phyloP scores from a whole-genome alignment of 2,113 vertebrate species.

The Rhabdornis inornatus region DNA sequence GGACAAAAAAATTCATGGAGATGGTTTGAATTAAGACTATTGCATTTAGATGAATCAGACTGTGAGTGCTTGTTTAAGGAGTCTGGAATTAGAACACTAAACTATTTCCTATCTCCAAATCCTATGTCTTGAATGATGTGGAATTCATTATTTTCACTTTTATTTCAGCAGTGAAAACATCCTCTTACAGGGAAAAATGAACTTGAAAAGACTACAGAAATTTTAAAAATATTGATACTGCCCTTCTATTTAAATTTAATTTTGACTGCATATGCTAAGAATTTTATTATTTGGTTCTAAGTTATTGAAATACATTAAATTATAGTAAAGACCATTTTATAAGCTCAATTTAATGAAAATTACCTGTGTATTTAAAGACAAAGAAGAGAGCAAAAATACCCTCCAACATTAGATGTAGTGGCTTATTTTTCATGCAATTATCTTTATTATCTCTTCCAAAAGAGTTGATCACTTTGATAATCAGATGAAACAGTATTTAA shows the following conservation, averaged over 20 bases:
- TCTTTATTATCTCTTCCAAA: neutral
- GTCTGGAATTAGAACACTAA: neutral
- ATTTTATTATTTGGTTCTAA: neutral
- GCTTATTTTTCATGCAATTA: neutral
- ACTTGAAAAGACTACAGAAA: neutral
- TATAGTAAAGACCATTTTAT: neutral
- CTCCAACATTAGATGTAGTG: neutral
- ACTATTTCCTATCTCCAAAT: neutral
- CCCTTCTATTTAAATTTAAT: neutral
- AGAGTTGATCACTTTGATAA: neutral
- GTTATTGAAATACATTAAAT: neutral
- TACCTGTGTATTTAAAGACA: neutral
- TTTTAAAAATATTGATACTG: neutral
- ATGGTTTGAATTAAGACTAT: neutral
- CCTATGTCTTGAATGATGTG: neutral
- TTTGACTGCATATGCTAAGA: neutral
- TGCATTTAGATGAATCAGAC: neutral
- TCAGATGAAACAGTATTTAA: neutral
- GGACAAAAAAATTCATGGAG: neutral
- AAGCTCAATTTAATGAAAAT: neutral
- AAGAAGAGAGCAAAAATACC: neutral
- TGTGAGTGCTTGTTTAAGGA: neutral
- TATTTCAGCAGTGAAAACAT: neutral
- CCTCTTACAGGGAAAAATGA: neutral
- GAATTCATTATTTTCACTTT: neutral